phyloP scores from a whole-genome alignment of 2,797 vertebrate genomes.

The Channa striata region DNA sequence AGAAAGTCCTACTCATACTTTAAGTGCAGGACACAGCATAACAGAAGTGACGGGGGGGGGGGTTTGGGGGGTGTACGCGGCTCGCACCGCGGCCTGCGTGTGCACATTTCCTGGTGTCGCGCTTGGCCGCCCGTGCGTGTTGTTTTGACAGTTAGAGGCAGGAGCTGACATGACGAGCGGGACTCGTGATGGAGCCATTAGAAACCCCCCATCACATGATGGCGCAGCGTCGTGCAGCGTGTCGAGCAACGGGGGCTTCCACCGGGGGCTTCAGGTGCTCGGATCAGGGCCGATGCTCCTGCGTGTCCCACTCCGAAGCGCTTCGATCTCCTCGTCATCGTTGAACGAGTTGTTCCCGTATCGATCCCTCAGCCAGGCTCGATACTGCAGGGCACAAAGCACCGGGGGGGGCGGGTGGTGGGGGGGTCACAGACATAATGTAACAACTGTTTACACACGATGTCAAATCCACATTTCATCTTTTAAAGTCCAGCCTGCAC shows the following conservation, averaged over 20 bases:
- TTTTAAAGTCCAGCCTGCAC: too few species aligned
- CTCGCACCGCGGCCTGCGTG: constrained; percentile 37
- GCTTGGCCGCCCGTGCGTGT: constrained; percentile 78
- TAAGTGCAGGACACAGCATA: constrained; percentile 63
- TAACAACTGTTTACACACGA: not conserved
- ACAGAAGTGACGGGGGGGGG: constrained; percentile 37
- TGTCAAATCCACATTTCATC: too few species aligned
- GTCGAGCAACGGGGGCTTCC: too few species aligned
- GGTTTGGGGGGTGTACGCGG: not conserved
- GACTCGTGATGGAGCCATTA: constrained; percentile 33
- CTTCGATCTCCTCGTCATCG: constrained; percentile 86
- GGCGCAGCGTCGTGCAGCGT: too few species aligned
- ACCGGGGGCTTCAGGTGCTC: constrained; percentile 56
- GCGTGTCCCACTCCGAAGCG: constrained; percentile 81
- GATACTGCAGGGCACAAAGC: constrained; percentile 77
- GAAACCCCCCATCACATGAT: constrained; percentile 51
- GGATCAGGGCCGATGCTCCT: constrained; percentile 20
- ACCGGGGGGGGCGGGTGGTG: not conserved
- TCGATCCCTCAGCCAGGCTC: constrained; percentile 87
- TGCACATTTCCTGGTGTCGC: constrained; percentile 50
- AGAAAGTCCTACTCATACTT: constrained; percentile 54
- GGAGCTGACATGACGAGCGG: constrained; percentile 42
- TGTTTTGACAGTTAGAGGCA: constrained; percentile 76
- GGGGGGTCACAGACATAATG: too few species aligned
- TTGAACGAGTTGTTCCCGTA: constrained; percentile 86